Conservation (phyloP, 2,113 vertebrate species). For the Globicephala melas region DNA sequence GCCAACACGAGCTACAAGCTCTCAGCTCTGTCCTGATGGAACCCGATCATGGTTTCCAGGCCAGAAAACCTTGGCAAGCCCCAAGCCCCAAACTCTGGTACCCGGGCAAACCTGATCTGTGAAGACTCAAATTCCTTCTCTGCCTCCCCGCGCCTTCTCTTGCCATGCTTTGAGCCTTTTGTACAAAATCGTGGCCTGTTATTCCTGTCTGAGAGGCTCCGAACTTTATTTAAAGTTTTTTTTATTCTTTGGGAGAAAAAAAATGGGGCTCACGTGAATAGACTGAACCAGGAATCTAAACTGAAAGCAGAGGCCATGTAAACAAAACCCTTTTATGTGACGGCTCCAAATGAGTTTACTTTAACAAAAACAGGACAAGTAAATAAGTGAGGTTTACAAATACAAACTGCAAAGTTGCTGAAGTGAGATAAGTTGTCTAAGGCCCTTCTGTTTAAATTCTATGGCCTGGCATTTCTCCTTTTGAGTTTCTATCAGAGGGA, state of each 20-base stretch:
- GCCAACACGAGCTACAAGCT: not conserved
- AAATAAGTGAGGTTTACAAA: constrained; percentile 77
- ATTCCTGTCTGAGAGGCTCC: constrained; percentile 36
- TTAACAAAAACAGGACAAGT: constrained; percentile 75
- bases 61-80: not conserved
- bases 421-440: constrained; percentile 73
- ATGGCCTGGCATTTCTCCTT: constrained; percentile 52
- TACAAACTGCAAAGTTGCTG: constrained; percentile 75
- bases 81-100: not conserved
- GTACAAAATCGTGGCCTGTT: constrained; percentile 2
- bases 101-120: not conserved
- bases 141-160: not conserved
- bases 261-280: constrained; percentile 64
- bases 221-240: constrained; percentile 61
- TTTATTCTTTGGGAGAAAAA: constrained; percentile 58
- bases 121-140: not conserved
- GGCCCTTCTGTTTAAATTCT: constrained; percentile 71
- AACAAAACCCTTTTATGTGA: constrained; percentile 77
- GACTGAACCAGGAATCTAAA: constrained; percentile 73
- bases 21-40: not conserved
- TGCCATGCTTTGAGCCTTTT: constrained; percentile 13
- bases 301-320: constrained; percentile 73
- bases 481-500: constrained; percentile 31
- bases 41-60: not conserved
- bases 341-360: constrained; percentile 75